Base-by-base conservation (phyloP, 2,113 vertebrate species). In the Gymnobelideus leadbeateri region DNA sequence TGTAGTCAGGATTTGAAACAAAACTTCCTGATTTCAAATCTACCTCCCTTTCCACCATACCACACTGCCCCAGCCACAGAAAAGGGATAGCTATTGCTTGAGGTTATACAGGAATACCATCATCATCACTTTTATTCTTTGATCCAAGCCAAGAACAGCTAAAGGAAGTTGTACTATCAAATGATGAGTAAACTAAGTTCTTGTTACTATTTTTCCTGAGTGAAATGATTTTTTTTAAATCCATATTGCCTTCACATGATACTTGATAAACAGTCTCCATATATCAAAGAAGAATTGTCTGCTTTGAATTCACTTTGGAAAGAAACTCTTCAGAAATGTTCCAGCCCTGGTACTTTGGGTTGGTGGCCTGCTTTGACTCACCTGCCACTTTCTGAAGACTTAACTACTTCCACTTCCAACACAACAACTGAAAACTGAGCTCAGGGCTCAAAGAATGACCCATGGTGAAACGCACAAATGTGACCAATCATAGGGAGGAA, bases 381-480 rank as follows among this genome's bases (percentile, higher is more conserved):
- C 8, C 68, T 77, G 37, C 14, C 12, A 96, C 51, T 95, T 68
- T 92, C 91, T 57, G 95, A 95, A 96, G 94, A 97, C 68, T 8
- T 93, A n/a, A 16, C 37, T n/a, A 77, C 37, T n/a, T n/a, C 37
- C 68, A 77, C 19, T 77, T n/a, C 37, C 4, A n/a, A n/a, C 5
- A 93, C 43, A 68, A 26, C 57, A 92, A 43, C 90, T 93, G 90
- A 84, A 94, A 95, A 92, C 93, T 90, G 96, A 91, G 91, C 84
- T 95, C 89, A 96, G 96, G 89, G 5, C 43, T 95, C 92, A 31
- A 91, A 93, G 53, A 95, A 50, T 26, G 25, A 77, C 0, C 4
- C 47, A 95, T 91, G 46, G 37, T 91, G 91, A 95, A 97, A 94
- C 24, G 43, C 90, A 96, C 24, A 95, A 94, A 61, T 90, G 96